These are phyloP conservation scores for Xylocopa sonorina DNA, from an alignment of 1,140 invertebrate genomes.

Conservation along the genomic window DNA sequence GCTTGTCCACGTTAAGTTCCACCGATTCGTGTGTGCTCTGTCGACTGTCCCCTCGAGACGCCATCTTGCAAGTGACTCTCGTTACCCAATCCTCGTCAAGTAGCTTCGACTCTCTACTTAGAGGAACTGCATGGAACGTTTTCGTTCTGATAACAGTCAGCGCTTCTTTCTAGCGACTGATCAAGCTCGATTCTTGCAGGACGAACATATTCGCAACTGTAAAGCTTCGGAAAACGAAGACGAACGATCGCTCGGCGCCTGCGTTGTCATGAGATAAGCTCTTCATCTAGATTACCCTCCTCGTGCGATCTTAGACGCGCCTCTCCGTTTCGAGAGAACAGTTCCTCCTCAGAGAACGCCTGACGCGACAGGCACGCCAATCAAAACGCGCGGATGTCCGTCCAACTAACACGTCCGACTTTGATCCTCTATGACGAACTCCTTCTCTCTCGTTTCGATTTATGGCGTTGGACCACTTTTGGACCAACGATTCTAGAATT, in stretches of 20 bases:
- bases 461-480: no score
- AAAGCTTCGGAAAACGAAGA: constrained; percentile 92
- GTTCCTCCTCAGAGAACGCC: constrained; percentile 55
- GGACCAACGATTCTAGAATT: constrained; percentile 8
- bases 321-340: constrained; percentile 40
- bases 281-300: constrained; percentile 53
- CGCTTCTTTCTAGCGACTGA: background rate
- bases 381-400: constrained; percentile 43
- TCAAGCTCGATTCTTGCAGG: constrained; percentile 83
- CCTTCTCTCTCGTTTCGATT: no score
- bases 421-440: constrained; percentile 44
- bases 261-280: constrained; percentile 77
- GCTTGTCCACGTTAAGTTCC: no score
- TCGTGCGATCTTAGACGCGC: constrained; percentile 42
- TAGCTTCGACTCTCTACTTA: no score
- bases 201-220: constrained; percentile 92
- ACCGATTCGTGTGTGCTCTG: no score
- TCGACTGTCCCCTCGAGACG: no score
- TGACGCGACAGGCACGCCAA: constrained; percentile 27
- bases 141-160: no score
- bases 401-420: constrained; percentile 42
- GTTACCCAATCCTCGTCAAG: no score
- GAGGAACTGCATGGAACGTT: no score
- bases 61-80: no score
- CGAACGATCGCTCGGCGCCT: constrained; percentile 92